These are phyloP conservation scores for Melanogrammus aeglefinus DNA, from an alignment of 2,797 vertebrate genomes.

Conservation along the genomic window DNA sequence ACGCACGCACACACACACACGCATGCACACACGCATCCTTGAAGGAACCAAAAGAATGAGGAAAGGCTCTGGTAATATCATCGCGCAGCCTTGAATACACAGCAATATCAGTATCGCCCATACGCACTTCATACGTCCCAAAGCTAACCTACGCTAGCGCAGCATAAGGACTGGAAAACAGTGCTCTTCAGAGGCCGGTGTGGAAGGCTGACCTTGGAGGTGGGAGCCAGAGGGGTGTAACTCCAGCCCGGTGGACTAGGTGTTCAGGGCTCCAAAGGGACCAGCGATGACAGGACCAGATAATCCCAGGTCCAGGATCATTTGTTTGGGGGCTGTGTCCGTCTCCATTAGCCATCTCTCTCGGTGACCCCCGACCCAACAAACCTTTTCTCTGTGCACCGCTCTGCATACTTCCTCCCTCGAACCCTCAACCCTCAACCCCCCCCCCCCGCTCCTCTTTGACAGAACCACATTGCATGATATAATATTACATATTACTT, in stretches of 20 bases:
- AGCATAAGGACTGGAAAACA: constrained; percentile 35
- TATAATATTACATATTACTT: too few relatives aligned
- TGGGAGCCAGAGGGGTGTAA: constrained; percentile 27
- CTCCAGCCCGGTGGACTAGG: constrained; percentile 43
- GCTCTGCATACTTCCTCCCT: not conserved
- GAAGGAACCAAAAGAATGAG: not conserved
- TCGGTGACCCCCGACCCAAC: not conserved
- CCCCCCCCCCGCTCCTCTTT: constrained; percentile 21
- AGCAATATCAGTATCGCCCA: too few relatives aligned
- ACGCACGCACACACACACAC: not conserved
- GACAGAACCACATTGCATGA: not conserved
- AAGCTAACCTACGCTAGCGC: constrained; percentile 21
- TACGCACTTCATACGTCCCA: constrained; percentile 18
- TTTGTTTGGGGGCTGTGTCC: not conserved
- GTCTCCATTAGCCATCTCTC: not conserved
- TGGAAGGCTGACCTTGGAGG: constrained; percentile 36
- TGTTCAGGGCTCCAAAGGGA: constrained; percentile 10
- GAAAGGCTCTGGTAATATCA: not conserved
- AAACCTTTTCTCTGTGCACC: not conserved
- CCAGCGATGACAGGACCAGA: too few relatives aligned
- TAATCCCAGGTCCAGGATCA: not conserved
- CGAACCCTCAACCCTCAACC: not conserved
- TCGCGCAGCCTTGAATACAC: too few relatives aligned
- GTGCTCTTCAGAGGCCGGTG: constrained; percentile 12
- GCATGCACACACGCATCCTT: not conserved